These are phyloP conservation scores for Polydrusus pterygomalis DNA, from an alignment of 2,888 invertebrate species.

Conservation along the genomic window DNA sequence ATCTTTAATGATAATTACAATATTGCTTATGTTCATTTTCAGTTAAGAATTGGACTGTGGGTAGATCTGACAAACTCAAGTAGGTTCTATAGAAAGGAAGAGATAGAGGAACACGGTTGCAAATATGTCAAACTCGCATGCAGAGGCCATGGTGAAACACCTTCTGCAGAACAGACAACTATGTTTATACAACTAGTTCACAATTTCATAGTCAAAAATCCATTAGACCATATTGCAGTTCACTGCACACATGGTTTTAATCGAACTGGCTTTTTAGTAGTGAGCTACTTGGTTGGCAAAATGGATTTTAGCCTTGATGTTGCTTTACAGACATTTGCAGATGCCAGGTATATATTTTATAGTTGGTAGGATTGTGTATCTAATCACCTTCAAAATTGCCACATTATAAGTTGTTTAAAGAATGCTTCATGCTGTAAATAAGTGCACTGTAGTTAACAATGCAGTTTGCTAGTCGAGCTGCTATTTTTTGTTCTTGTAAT, in stretches of 20 bases:
- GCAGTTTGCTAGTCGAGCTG: no score
- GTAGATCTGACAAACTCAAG: conserved; percentile 97
- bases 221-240: conserved; percentile 86
- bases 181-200: conserved; percentile 89
- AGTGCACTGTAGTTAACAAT: no score
- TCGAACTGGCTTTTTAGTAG: conserved; percentile 95
- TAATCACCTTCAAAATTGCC: no score
- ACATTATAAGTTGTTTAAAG: conserved; percentile 9
- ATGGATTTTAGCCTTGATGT: conserved; percentile 89
- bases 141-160: conserved; percentile 94
- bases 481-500: no score
- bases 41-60: conserved; percentile 95
- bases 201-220: conserved; percentile 86
- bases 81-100: conserved; percentile 91
- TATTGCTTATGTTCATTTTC: not conserved
- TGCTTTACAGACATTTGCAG: conserved; percentile 85
- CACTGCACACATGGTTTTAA: conserved; percentile 99
- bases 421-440: no score
- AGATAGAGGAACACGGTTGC: conserved; percentile 84
- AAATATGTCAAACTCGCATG: conserved; percentile 93
- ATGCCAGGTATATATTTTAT: conserved; percentile 74
- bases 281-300: conserved; percentile 91
- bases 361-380: not conserved
- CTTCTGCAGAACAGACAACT: conserved; percentile 87
- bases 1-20: not conserved